Conservation (phyloP, 2,797 vertebrate species). For the Gorsachius magnificus region DNA sequence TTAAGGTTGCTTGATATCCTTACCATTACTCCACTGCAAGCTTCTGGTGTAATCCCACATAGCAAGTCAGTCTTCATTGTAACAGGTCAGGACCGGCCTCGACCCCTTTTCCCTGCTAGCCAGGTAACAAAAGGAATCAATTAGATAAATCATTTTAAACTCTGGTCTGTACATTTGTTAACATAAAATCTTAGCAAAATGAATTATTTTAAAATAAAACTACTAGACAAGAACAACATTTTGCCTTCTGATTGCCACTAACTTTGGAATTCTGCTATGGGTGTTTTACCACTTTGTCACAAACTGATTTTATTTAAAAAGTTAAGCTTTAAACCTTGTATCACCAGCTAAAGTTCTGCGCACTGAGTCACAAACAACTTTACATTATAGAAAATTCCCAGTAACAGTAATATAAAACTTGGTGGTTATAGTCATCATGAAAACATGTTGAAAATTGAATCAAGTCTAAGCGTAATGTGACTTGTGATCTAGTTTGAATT, state of each 20-base stretch:
- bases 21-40: slow-evolving; percentile 92
- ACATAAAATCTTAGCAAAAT: slow-evolving; percentile 70
- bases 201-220: slow-evolving; percentile 63
- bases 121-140: slow-evolving; percentile 98
- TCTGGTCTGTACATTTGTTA: slow-evolving; percentile 78
- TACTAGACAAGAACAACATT: slow-evolving; percentile 65
- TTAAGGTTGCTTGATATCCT: slow-evolving; percentile 91
- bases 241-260: slow-evolving; percentile 71
- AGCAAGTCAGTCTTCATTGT: slow-evolving; percentile 94
- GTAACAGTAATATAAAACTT: slow-evolving; percentile 40
- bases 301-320: slow-evolving; percentile 77
- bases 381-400: slow-evolving; percentile 61
- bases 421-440: slow-evolving; percentile 58
- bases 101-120: slow-evolving; percentile 96
- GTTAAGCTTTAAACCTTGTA: slow-evolving; percentile 61
- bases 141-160: slow-evolving; percentile 88
- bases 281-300: slow-evolving; percentile 64
- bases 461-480: slow-evolving; percentile 56
- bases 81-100: slow-evolving; percentile 93
- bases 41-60: slow-evolving; percentile 93
- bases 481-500: slow-evolving; percentile 62
- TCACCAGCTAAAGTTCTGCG: slow-evolving; percentile 42
- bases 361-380: slow-evolving; percentile 68
- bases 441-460: slow-evolving; percentile 72
- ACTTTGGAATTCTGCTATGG: slow-evolving; percentile 46